Percentiles rank a stretch among this genome's conserved stretches.
Conservation (phyloP, 1,140 invertebrate species). For the Paraescarpia echinospica region DNA sequence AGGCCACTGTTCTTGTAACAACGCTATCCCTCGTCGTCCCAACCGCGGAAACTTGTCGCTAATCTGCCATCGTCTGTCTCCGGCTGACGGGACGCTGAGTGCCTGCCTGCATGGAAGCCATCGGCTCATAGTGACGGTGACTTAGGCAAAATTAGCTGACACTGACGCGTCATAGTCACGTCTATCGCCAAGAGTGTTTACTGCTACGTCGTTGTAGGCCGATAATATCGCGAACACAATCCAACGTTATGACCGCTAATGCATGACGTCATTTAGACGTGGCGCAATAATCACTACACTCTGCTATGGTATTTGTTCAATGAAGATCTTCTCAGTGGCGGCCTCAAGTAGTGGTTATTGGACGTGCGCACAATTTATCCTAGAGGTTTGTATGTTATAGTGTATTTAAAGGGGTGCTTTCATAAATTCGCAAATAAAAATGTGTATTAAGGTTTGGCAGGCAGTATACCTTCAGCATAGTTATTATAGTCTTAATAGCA, state of each 20-base stretch:
- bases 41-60: not conserved
- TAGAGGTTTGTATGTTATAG: too few species aligned
- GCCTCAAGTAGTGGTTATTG: too few species aligned
- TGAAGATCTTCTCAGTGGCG: too few species aligned
- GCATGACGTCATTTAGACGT: too few species aligned
- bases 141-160: not conserved
- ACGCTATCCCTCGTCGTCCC: not conserved
- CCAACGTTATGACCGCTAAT: not conserved
- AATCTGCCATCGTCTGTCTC: not conserved
- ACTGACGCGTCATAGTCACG: not conserved
- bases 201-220: not conserved
- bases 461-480: too few species aligned
- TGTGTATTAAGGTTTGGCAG: too few species aligned
- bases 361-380: too few species aligned
- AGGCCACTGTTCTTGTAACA: not conserved
- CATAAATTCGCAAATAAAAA: too few species aligned
- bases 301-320: too few species aligned
- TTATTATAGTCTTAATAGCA: too few species aligned
- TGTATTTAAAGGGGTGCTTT: too few species aligned
- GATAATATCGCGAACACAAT: not conserved
- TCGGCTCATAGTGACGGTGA: not conserved
- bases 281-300: too few species aligned
- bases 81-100: not conserved
- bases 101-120: not conserved
- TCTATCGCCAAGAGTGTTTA: not conserved